Conservation (phyloP, 2,888 invertebrate genomes). For the Brachylomia viminalis region DNA sequence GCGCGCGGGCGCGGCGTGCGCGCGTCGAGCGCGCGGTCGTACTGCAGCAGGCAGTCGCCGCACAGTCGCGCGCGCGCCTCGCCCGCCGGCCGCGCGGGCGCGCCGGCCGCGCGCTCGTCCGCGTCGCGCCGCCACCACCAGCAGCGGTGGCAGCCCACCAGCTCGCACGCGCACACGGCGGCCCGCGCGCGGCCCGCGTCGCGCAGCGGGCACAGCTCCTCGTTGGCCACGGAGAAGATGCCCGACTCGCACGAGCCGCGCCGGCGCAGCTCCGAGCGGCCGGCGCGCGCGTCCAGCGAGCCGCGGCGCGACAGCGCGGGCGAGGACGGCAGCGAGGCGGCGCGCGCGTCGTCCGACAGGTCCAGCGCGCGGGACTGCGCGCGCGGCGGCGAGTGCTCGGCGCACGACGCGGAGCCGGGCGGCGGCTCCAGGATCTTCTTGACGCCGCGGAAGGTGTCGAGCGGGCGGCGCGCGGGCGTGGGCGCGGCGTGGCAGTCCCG, state of each 20-base stretch:
- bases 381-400: conserved; percentile 93
- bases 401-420: conserved; percentile 93
- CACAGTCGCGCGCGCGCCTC: conserved; percentile 74
- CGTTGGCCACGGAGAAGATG: conserved; percentile 96
- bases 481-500: conserved; percentile 95
- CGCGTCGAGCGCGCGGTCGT: conserved; percentile 56
- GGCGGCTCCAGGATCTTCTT: conserved; percentile 94
- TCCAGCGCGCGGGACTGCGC: conserved; percentile 62
- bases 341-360: conserved; percentile 75
- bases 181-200: conserved; percentile 74
- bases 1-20: conserved; percentile 87
- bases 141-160: conserved; percentile 86
- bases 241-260: conserved; percentile 96
- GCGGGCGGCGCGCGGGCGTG: conserved; percentile 91
- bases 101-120: conserved; percentile 64
- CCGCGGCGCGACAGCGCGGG: conserved; percentile 79
- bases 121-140: conserved; percentile 83
- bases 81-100: conserved; percentile 78
- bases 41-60: conserved; percentile 73
- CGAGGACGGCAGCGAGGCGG: conserved; percentile 83
- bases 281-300: conserved; percentile 63
- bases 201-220: conserved; percentile 91
- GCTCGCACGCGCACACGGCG: conserved; percentile 83
- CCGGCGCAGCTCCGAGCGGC: conserved; percentile 80
- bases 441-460: conserved; percentile 94